A percentile compares a stretch with the other conserved stretches of the same genome.
phyloP scores from a whole-genome alignment of 2,888 invertebrate genomes.

The Acleris cristana region DNA sequence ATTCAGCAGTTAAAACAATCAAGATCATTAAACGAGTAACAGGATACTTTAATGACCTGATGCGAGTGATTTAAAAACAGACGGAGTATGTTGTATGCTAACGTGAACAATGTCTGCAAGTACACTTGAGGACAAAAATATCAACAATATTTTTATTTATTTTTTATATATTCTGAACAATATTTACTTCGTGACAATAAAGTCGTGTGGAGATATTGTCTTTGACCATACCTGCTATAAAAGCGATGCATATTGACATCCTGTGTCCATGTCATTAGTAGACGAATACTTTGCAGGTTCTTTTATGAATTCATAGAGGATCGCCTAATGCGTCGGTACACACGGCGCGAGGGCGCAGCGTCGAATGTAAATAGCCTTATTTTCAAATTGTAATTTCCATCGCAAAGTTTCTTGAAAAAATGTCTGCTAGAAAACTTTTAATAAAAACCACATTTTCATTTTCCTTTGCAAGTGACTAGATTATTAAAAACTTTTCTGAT shows the following conservation, averaged over 20 bases:
- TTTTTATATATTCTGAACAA: too few relatives aligned
- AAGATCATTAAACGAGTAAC: slow-evolving; percentile 28
- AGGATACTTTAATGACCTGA: neutral
- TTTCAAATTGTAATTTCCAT: slow-evolving; percentile 53
- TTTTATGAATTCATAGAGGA: slow-evolving; percentile 52
- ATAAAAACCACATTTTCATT: slow-evolving; percentile 25
- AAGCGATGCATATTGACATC: slow-evolving; percentile 14
- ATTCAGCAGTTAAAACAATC: slow-evolving; percentile 30
- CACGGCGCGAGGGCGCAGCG: slow-evolving; percentile 46
- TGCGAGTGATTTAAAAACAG: slow-evolving; percentile 12
- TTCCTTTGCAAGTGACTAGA: slow-evolving; percentile 8
- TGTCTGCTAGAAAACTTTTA: slow-evolving; percentile 32
- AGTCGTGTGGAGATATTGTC: too few relatives aligned
- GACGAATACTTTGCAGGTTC: slow-evolving; percentile 39
- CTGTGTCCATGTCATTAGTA: slow-evolving; percentile 25
- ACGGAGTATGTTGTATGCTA: neutral
- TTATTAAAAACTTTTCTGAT: slow-evolving; percentile 7
- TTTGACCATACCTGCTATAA: neutral
- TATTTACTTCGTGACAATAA: too few relatives aligned
- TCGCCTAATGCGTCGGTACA: slow-evolving; percentile 50
- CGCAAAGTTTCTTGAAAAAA: slow-evolving; percentile 45
- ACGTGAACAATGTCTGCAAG: too few relatives aligned
- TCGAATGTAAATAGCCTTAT: slow-evolving; percentile 57
- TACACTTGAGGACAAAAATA: too few relatives aligned
- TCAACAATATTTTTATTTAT: too few relatives aligned